Evolutionary conservation across 2,113 vertebrate species (phyloP), one percentile per base, ranked within the genome.

Genomic region (Saguinus midas): DNA sequence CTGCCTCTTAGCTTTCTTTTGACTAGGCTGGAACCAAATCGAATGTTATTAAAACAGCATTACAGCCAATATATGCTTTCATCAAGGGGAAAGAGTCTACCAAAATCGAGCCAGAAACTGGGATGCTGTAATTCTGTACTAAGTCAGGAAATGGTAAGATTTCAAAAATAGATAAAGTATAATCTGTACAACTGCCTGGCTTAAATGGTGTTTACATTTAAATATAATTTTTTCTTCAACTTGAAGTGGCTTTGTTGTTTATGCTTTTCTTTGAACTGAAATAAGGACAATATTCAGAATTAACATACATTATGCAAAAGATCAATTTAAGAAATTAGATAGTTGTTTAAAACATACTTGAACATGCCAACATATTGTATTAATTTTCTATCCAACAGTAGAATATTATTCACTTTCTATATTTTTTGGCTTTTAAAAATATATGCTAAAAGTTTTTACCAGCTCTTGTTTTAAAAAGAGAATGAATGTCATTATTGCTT

Each of bases 221-320:
- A 85, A 83, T 40, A 20, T 25, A 76, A 11, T 80, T 72, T 76
- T 81, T 72, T 88, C 76, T 95, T 88, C 6, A 73, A 5, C 17
- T 81, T 29, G 32, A 78, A 11, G 13, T 50, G 88, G 45, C 48
- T 96, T 96, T 82, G 66, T 86, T 89, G 55, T 29, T 95, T 94
- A 76, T 76, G 32, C 76, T 94, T 87, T 94, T 80, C 80, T 94
- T 92, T 83, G 91, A 92, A 70, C 40, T 40, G 55, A 95, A 86
- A 84, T 83, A 72, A 96, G 45, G 80, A 58, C 64, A 35, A 83
- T 89, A 61, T 87, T 84, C 48, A 83, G 76, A 70, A 87, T 95
- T 90, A 87, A 48, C n/a, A 3, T 84, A 75, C 4, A 57, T 92
- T 50, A 57, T 81, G 43, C 61, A 88, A 13, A 11, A 48, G 50